Percentiles rank a stretch among this genome's conserved stretches.
Conservation (phyloP, 1,140 invertebrate genomes). For the Penaeus vannamei region DNA sequence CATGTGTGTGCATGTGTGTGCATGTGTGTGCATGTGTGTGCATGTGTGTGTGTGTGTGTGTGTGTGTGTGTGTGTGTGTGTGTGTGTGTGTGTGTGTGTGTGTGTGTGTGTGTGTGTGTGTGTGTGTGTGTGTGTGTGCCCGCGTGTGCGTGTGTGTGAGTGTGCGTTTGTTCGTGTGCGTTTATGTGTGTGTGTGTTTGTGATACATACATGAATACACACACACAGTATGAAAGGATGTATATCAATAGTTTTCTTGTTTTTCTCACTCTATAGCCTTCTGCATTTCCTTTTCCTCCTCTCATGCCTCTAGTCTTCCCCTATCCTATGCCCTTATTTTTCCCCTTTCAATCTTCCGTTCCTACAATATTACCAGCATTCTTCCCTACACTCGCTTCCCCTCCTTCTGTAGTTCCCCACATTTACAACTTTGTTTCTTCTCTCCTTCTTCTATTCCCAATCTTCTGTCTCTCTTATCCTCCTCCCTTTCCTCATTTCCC, state of each 20-base stretch:
- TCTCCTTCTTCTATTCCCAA: not conserved
- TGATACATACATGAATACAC: not conserved
- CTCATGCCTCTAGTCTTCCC: not conserved
- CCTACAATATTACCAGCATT: conserved; percentile 11
- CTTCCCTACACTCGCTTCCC: conserved; percentile 20
- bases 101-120: not conserved
- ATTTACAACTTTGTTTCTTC: not conserved
- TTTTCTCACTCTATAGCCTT: not conserved
- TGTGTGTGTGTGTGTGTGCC: not conserved
- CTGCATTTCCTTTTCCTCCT: not conserved
- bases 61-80: not conserved
- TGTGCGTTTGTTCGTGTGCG: not conserved
- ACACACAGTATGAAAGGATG: not conserved
- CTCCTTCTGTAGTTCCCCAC: conserved; percentile 19
- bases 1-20: no score
- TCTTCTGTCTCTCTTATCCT: not conserved
- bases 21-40: no score
- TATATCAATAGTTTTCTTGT: not conserved
- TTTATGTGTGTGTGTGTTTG: no score
- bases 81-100: not conserved
- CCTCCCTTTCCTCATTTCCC: not conserved
- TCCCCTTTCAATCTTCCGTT: not conserved
- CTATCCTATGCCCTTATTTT: not conserved
- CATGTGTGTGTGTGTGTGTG: no score
- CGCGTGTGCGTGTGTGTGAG: not conserved